Conservation (phyloP, 2,113 vertebrate species). For the Taurulus bubalis region DNA sequence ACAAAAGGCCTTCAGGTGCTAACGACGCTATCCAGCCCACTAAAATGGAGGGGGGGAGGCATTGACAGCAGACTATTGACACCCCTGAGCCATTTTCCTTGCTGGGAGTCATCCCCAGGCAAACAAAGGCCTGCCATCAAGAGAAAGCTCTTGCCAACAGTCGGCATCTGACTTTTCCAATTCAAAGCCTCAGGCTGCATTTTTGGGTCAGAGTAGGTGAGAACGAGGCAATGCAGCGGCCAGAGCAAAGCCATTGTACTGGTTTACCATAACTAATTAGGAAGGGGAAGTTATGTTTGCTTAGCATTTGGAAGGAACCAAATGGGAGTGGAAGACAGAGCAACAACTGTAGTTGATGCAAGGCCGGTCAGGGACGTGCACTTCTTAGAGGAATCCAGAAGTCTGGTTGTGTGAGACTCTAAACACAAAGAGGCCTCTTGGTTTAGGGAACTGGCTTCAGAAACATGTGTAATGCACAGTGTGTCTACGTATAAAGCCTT, state of each 20-base stretch:
- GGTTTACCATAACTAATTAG: conserved; percentile 42
- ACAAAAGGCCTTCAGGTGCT: conserved; percentile 76
- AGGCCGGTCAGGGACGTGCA: conserved; percentile 7
- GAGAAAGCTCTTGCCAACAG: conserved; percentile 49
- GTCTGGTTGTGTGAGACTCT: background rate
- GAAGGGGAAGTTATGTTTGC: conserved; percentile 23
- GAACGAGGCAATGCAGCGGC: conserved; percentile 11
- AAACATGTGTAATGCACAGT: conserved; percentile 21
- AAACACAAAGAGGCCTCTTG: background rate
- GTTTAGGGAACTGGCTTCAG: conserved; percentile 2
- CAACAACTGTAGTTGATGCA: conserved; percentile 10
- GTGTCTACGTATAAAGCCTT: no score
- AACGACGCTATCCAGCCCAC: conserved; percentile 58
- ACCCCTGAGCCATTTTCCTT: conserved; percentile 68
- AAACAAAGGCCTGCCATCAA: conserved; percentile 75
- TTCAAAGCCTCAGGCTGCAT: conserved; percentile 62
- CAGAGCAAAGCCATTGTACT: background rate
- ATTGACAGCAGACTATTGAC: conserved; percentile 70
- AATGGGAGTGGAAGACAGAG: conserved; percentile 48
- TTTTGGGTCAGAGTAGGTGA: conserved; percentile 46
- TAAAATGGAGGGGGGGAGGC: conserved; percentile 42
- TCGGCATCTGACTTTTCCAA: conserved; percentile 55
- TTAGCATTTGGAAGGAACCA: conserved; percentile 39
- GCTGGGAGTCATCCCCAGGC: conserved; percentile 66
- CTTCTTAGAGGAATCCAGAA: conserved; percentile 1